These are phyloP conservation scores for Toxonevra muliebris DNA, from an alignment of 2,888 invertebrate species.

Conservation along the genomic window DNA sequence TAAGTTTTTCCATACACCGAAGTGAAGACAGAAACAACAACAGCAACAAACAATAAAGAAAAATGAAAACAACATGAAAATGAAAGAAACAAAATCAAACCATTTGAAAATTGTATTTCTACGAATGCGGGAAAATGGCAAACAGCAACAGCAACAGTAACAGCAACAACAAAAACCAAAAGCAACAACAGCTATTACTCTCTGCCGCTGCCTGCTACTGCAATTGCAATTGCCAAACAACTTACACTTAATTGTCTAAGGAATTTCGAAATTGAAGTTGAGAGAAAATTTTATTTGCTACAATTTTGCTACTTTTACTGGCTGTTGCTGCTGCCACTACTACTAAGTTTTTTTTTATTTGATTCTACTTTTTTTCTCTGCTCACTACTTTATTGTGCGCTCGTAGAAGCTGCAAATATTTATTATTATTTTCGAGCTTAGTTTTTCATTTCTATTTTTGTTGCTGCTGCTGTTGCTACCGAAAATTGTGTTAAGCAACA, in stretches of 20 bases:
- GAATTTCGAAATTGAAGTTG: conserved; percentile 16
- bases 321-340: no score
- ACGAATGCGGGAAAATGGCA: neutral
- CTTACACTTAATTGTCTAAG: conserved; percentile 10
- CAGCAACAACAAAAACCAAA: neutral
- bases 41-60: conserved; percentile 8
- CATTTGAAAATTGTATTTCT: conserved; percentile 2
- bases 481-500: no score
- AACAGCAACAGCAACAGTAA: neutral
- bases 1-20: neutral
- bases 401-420: no score
- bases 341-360: no score
- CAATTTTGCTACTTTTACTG: no score
- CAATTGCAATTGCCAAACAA: conserved; percentile 6
- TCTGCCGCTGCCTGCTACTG: neutral
- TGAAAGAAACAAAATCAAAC: neutral
- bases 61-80: conserved; percentile 7
- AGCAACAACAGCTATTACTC: neutral
- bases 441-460: no score
- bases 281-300: no score
- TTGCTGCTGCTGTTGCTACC: no score
- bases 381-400: no score
- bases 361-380: no score
- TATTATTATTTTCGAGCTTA: no score
- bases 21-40: conserved; percentile 5